Evolutionary conservation across 2,113 vertebrate species (phyloP).

Genomic region (Alexandromys fortis): DNA sequence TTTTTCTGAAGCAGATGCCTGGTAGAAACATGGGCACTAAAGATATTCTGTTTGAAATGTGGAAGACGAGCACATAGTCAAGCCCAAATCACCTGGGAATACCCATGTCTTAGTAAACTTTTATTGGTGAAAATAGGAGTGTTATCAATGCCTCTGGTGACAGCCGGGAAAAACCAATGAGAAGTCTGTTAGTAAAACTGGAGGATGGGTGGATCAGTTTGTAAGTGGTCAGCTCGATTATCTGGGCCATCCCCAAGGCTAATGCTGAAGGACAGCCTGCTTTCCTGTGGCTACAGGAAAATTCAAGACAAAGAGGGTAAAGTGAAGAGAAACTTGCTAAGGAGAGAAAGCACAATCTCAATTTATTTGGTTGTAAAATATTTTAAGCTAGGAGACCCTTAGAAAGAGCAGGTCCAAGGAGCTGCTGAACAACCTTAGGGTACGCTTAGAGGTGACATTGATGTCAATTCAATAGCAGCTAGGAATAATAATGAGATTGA

Average conservation of each 20-base stretch:
- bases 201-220: neutral
- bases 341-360: neutral
- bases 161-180: neutral
- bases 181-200: neutral
- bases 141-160: neutral
- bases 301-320: neutral
- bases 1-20: neutral
- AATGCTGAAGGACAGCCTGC: neutral
- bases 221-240: neutral
- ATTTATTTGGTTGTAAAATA: neutral
- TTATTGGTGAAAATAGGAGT: neutral
- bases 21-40: neutral
- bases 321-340: neutral
- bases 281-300: slow-evolving; percentile 17
- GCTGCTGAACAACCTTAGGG: neutral
- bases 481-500: neutral
- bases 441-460: neutral
- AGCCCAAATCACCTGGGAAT: neutral
- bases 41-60: neutral
- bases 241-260: neutral
- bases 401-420: neutral
- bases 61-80: neutral
- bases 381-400: neutral
- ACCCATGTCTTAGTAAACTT: neutral
- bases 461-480: neutral